Evolutionary conservation across 2,797 vertebrate species (phyloP), one percentile per base, ranked within the genome.

Genomic region (Philypnodon macrostomus): DNA sequence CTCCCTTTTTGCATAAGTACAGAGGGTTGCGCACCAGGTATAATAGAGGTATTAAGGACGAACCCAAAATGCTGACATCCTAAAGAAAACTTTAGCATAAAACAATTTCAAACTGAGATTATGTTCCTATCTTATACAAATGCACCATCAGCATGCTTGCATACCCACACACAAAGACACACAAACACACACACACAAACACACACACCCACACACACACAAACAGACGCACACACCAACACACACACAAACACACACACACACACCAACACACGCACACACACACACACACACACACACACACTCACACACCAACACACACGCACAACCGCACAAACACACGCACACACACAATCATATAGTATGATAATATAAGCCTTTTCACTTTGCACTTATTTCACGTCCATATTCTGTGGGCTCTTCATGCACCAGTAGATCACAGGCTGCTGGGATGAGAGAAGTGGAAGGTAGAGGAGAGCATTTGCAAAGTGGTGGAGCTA

Each of bases 381-480:
- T n/a, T 16, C 30, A 53, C 66, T 74, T 59, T 53, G 55, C 57
- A 63, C 58, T 50, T 60, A 50, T 76, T 80, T 65, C 79, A 76
- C 62, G 37, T 79, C 63, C 35, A 36, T 47, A 58, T 80, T 70
- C 56, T 61, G 73, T 32, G 59, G n/a, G 37, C 21, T 19, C 61
- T 67, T 74, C 61, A 70, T 75, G 70, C 73, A 65, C 52, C 61
- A 34, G 29, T 56, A 72, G 58, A 83, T 80, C 72, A 79, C 77
- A 78, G 63, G 52, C 53, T 63, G 47, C 47, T 46, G 55, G 62
- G 75, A 66, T 59, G 72, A 70, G 68, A 70, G 56, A 53, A 47
- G 42, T 53, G 38, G 73, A 19, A 36, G 49, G 53, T 40, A 52
- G 36, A 61, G 45, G 47, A 49, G 31, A 36, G 46, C 29, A 48